Conservation (phyloP, 2,888 invertebrate genomes). For the Rhamphomyia laevipes region DNA sequence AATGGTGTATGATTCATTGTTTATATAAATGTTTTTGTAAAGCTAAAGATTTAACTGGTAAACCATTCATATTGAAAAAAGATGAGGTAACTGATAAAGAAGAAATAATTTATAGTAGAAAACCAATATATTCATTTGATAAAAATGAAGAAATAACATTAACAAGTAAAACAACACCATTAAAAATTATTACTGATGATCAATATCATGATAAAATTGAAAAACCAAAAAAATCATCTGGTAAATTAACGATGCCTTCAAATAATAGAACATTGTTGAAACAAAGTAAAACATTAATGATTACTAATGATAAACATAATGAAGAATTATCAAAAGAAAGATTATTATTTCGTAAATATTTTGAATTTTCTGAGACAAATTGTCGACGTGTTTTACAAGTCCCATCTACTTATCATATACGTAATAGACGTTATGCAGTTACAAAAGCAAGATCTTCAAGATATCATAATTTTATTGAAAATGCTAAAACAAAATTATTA, state of each 20-base stretch:
- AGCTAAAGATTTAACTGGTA: constrained; percentile 31
- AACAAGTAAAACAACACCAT: not conserved
- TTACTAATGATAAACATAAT: not conserved
- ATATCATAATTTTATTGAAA: constrained; percentile 18
- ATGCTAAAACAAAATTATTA: constrained; percentile 15
- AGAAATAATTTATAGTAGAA: constrained; percentile 11
- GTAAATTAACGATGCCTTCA: not conserved
- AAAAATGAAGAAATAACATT: constrained; percentile 14
- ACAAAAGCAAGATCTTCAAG: not conserved
- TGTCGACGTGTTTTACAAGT: constrained; percentile 25
- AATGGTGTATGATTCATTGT: constrained; percentile 55
- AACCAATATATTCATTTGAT: constrained; percentile 32
- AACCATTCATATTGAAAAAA: constrained; percentile 16
- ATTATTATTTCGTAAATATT: constrained; percentile 15
- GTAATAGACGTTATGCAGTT: constrained; percentile 20
- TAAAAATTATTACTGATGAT: not conserved
- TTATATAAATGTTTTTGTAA: constrained; percentile 55
- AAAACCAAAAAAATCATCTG: not conserved
- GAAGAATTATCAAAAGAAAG: constrained; percentile 12
- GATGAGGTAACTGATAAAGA: constrained; percentile 26
- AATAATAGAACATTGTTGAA: not conserved
- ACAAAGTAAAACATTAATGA: not conserved
- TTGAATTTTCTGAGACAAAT: constrained; percentile 9
- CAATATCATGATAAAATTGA: not conserved
- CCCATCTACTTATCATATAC: constrained; percentile 21